phyloP scores from a whole-genome alignment of 1,140 invertebrate genomes.

The Belonocnema kinseyi region DNA sequence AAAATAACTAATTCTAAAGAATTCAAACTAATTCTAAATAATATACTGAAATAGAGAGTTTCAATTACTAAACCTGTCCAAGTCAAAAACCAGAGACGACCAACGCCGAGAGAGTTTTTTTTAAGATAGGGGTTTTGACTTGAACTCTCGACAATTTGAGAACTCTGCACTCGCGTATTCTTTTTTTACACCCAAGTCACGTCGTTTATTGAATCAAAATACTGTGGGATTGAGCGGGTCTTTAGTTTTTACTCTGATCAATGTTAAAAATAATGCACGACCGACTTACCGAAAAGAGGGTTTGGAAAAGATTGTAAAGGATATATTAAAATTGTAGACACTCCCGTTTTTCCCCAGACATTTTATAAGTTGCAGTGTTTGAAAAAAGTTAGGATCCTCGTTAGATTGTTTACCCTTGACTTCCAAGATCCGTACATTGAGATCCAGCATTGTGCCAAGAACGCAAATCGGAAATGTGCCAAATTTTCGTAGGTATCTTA shows the following conservation, averaged over 20 bases:
- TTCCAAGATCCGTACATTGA: conserved; percentile 28
- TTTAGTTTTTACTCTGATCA: conserved; percentile 22
- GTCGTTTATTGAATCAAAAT: conserved; percentile 6
- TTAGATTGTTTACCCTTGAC: conserved; percentile 22
- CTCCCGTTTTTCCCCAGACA: conserved; percentile 43
- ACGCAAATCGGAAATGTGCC: conserved; percentile 55
- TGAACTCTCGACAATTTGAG: too few relatives aligned
- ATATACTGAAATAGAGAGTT: too few relatives aligned
- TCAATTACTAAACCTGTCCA: too few relatives aligned
- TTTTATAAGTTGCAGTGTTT: conserved; percentile 11
- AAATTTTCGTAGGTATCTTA: conserved; percentile 45
- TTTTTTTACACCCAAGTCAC: background rate
- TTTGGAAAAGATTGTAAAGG: conserved; percentile 15
- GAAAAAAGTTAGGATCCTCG: conserved; percentile 5
- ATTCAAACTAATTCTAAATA: too few relatives aligned
- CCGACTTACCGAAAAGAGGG: background rate
- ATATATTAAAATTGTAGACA: conserved; percentile 45
- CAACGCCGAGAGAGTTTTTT: too few relatives aligned
- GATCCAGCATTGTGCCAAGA: conserved; percentile 56
- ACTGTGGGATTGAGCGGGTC: background rate
- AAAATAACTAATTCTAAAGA: too few relatives aligned
- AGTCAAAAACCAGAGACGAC: too few relatives aligned
- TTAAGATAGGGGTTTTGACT: too few relatives aligned
- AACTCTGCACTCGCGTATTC: too few relatives aligned
- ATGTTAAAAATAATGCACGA: conserved; percentile 20